Base-by-base conservation (phyloP, 2,888 invertebrate genomes). In the Achlya flavicornis region DNA sequence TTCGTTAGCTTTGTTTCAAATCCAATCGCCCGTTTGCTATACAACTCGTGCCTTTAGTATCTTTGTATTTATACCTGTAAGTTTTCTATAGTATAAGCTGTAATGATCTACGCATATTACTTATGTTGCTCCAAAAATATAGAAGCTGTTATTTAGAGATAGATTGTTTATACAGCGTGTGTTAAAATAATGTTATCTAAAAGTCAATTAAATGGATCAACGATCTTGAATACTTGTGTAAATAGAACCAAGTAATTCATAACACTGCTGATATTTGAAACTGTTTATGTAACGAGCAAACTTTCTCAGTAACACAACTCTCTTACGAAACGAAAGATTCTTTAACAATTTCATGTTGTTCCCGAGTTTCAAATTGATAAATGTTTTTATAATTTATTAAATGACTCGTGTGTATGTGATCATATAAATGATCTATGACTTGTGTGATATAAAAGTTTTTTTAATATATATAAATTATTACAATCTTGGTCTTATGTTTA, bases 1-100 rank as follows among this genome's bases (percentile, higher is more conserved):
- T 93, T 93, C 93, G 93, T 93, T 93, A 93, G 92, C 91, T 92
- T 92, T 92, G 92, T 92, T 93, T 89, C 92, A 86, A 90, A 91
- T 90, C 87, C 89, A 89, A 93, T 93, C 89, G 46, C 33, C 48
- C 48, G 35, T 53, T 53, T 46, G 35, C 57, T 57, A 43, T 62
- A 63, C 68, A 63, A 68, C 66, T 63, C 58, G 63, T 64, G 41
- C 60, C 43, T 60, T 60, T 41, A 53, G 19, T 62, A 66, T 62
- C 62, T 66, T 63, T 58, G 64, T 63, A 65, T 65, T 61, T 61
- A 33, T 58, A 61, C 58, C 61, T 58, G 58, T 59, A 41, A 41
- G 41, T 12, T 26, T 58, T 48, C 48, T 19, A 46, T 12, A 33
- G 12, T 48, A 48, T 48, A 5, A 48, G 6, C 16, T 48, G 41